A percentile compares a stretch with the other conserved stretches of the same genome.
phyloP scores from a whole-genome alignment of 1,140 invertebrate species.

The Octopus sinensis region DNA sequence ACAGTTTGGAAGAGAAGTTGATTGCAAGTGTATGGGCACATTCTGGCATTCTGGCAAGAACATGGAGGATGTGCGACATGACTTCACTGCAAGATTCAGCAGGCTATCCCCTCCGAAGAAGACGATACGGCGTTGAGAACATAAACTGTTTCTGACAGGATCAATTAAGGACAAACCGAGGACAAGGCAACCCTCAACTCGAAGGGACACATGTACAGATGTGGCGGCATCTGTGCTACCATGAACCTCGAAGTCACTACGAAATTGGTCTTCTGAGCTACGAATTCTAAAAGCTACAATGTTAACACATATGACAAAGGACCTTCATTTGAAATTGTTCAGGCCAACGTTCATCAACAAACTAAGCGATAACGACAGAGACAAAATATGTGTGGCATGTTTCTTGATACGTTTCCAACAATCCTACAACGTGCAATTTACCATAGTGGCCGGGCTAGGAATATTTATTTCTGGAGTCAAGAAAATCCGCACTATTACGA shows the following conservation, averaged over 20 bases:
- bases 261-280: slow-evolving; percentile 2
- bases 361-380: neutral
- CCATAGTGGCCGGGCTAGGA: too few species aligned
- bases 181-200: neutral
- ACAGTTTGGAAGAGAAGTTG: too few species aligned
- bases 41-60: neutral
- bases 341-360: neutral
- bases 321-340: neutral
- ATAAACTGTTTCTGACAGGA: slow-evolving; percentile 10
- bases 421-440: too few species aligned
- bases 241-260: neutral
- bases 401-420: too few species aligned
- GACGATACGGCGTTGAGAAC: slow-evolving; percentile 11
- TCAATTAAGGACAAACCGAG: slow-evolving; percentile 13
- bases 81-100: slow-evolving; percentile 6
- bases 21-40: slow-evolving; percentile 9
- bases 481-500: too few species aligned
- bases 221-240: neutral
- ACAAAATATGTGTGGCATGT: neutral
- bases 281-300: neutral
- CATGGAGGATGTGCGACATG: slow-evolving; percentile 10
- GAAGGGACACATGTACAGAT: slow-evolving; percentile 3
- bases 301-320: slow-evolving; percentile 4
- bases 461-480: too few species aligned
- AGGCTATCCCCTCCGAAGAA: neutral